Evolutionary conservation across 1,140 invertebrate species (phyloP), one percentile per base, ranked within the genome.

Genomic region (Brachionus rubens): DNA sequence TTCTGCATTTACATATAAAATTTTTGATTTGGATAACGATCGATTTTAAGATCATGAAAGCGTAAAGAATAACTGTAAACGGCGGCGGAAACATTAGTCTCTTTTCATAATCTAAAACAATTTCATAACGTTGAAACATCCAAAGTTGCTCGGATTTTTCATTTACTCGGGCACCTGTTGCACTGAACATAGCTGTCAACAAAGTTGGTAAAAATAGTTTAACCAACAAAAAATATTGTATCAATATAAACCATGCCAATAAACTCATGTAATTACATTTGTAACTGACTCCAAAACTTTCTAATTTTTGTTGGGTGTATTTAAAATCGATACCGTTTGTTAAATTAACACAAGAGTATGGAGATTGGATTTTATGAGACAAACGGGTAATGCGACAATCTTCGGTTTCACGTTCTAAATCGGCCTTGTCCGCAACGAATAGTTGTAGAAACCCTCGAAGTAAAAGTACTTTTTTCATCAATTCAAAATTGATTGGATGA

Each of bases 81-180:
- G 75, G 75, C 26, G 75, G 75, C 40, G 75, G 75, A 24, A 76
- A 65, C 6, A 54, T 59, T 33, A 82, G 78, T 19, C 84, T 79
- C 43, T 82, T 82, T n/a, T 83, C 82, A 78, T 86, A 86, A 77
- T 86, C 85, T n/a, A 83, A 78, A 12, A 86, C 82, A 24, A 86
- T 78, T n/a, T 80, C 80, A 48, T 86, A 86, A 52, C 85, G 80
- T 76, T 86, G 85, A 77, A 81, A 86, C 78, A 85, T 85, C 85
- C 85, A 86, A 16, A 76, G 30, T 67, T 76, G 54, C 67, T 83
- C 81, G 3, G 85, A 82, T 65, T 84, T 80, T 4, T 79, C 79
- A 41, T 81, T 79, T 5, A 85, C 79, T 52, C 81, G 81, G 3
- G 79, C 78, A 21, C 81, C 84, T 9, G 85, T 86, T 12, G 80